Base-by-base conservation (phyloP, 2,113 vertebrate genomes). In the Neogale vison region DNA sequence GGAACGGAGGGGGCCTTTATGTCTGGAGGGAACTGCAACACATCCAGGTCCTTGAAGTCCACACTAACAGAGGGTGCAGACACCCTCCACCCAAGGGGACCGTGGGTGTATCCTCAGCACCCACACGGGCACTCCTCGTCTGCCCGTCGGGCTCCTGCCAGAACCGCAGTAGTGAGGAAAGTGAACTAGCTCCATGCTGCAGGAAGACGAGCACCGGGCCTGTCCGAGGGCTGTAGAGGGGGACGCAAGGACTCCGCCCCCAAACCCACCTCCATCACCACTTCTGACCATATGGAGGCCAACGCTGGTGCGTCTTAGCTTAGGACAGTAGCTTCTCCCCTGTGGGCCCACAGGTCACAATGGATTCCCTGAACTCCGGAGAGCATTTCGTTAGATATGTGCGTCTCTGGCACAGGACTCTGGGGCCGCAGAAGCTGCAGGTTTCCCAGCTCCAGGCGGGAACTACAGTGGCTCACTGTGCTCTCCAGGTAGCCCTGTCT, bases 61-160 rank as follows among this genome's bases (percentile, higher is more conserved):
- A 93, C 7, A 7, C 21, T 9, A 8, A 80, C 90, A 29, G 65
- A 55, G 39, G 11, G 69, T n/a, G 29, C 26, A 72, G 50, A 50
- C 11, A 36, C 13, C 14, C 31, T 61, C 23, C 23, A 96, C 31
- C 21, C 57, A 18, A 47, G 59, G 88, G 77, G 34, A 42, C 18
- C 59, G 4, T 0, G 0, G 29, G 24, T 13, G 31, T 34, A 3
- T 29, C 26, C 29, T 65, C 23, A 20, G 21, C 50, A 13, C 69
- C 42, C 15, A 9, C 13, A n/a, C 0, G 14, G 29, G 34, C 17
- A 39, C 36, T 14, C 3, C 76, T 57, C 10, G 12, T 52, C 85
- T 82, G 52, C 86, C 59, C 14, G 23, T 1, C 18, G 31, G 81
- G 59, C 31, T 42, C n/a, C 36, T 2, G 1, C 29, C 42, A 80